Percentiles rank a stretch among this genome's conserved stretches.
Conservation (phyloP, 2,113 vertebrate genomes). For the Phalacrocorax brasilianus region DNA sequence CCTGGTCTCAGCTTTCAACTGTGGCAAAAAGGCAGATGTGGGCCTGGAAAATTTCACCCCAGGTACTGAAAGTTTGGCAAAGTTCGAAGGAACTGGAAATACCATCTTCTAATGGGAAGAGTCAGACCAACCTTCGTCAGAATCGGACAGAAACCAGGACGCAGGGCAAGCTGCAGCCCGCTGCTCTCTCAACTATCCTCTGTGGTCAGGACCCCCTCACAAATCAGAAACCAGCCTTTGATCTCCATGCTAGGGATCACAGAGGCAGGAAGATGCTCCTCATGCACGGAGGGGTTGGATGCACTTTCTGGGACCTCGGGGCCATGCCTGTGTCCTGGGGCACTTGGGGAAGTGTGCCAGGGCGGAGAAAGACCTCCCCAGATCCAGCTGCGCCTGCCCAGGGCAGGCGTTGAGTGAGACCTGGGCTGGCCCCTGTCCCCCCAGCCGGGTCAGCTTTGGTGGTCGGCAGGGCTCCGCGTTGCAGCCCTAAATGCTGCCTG, state of each 20-base stretch:
- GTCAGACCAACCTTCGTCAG: background rate
- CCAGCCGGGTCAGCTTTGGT: background rate
- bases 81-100: background rate
- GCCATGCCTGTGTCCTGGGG: background rate
- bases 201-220: background rate
- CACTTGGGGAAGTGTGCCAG: accelerated
- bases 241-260: background rate
- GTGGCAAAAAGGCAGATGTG: background rate
- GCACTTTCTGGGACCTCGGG: background rate
- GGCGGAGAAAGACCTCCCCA: background rate
- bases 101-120: background rate
- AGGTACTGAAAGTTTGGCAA: background rate
- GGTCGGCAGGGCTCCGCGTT: background rate
- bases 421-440: accelerated
- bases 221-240: background rate
- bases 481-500: background rate
- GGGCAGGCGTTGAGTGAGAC: background rate
- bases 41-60: background rate
- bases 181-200: background rate
- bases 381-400: accelerated
- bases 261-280: background rate
- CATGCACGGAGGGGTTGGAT: background rate
- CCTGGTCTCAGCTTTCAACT: background rate
- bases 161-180: background rate
- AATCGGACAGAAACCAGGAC: background rate